These are phyloP conservation scores for Nudaria mundana DNA, from an alignment of 2,888 invertebrate species.

Conservation along the genomic window DNA sequence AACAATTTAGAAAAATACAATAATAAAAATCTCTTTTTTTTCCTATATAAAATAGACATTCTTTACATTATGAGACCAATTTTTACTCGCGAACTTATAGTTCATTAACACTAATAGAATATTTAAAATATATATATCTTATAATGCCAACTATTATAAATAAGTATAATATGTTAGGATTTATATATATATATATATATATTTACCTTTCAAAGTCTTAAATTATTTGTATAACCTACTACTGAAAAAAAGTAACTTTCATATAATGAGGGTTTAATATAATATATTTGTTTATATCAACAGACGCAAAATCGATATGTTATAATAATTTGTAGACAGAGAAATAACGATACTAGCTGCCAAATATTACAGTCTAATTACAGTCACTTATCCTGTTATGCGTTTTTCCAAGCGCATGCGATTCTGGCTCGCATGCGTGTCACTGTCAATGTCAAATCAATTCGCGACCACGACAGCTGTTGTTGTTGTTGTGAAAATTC, in stretches of 20 bases:
- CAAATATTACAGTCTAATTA: conserved; percentile 9
- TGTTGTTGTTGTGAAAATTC: no score
- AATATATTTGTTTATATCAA: conserved; percentile 61
- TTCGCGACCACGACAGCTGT: no score
- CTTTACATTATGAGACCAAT: conserved; percentile 54
- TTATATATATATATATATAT: conserved; percentile 19
- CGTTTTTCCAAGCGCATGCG: no score
- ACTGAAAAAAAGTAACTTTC: conserved; percentile 71
- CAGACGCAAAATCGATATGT: conserved; percentile 61
- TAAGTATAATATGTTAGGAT: no score
- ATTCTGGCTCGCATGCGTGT: no score
- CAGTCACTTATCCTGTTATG: no score
- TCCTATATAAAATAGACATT: conserved; percentile 60
- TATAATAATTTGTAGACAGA: conserved; percentile 5
- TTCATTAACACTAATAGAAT: conserved; percentile 40
- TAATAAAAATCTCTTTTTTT: conserved; percentile 43
- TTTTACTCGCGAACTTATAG: conserved; percentile 36
- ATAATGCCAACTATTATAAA: background rate
- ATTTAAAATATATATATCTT: conserved; percentile 40
- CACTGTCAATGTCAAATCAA: no score
- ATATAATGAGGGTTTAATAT: conserved; percentile 31
- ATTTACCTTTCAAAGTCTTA: conserved; percentile 70
- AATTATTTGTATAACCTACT: conserved; percentile 67
- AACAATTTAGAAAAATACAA: conserved; percentile 64
- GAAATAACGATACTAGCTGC: conserved; percentile 3